Percentiles rank a stretch among this genome's conserved stretches.
phyloP scores from a whole-genome alignment of 2,113 vertebrate species.

The Pseudonaja textilis region DNA sequence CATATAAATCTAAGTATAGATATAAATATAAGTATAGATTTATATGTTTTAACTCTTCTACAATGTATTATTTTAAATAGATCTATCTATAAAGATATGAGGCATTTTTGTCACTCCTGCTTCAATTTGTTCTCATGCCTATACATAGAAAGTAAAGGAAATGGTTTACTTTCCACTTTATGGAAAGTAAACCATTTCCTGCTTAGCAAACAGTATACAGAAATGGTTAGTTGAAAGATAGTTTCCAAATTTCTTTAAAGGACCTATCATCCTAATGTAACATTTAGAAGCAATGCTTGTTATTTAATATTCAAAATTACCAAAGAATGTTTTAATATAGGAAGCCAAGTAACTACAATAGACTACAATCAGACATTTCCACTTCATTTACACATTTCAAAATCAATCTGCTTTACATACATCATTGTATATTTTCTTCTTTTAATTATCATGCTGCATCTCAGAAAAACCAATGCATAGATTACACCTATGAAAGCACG shows the following conservation, averaged over 20 bases:
- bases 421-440: neutral
- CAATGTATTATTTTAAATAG: too few species aligned
- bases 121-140: neutral
- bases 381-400: constrained; percentile 44
- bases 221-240: neutral
- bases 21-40: neutral
- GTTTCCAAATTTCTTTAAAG: neutral
- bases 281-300: neutral
- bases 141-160: too few species aligned
- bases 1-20: neutral
- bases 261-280: neutral
- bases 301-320: accelerated
- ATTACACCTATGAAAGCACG: neutral
- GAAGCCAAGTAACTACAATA: accelerated
- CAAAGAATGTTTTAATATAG: neutral
- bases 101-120: neutral
- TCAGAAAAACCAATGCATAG: neutral
- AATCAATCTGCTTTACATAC: neutral
- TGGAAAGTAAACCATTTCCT: neutral
- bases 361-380: constrained; percentile 49
- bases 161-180: too few species aligned
- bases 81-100: neutral
- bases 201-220: neutral
- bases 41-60: neutral
- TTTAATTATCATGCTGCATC: neutral